A percentile compares a stretch with the other conserved stretches of the same genome.
Evolutionary conservation across 2,797 vertebrate genomes (phyloP).

Genomic region (Rousettus madagascariensis): DNA sequence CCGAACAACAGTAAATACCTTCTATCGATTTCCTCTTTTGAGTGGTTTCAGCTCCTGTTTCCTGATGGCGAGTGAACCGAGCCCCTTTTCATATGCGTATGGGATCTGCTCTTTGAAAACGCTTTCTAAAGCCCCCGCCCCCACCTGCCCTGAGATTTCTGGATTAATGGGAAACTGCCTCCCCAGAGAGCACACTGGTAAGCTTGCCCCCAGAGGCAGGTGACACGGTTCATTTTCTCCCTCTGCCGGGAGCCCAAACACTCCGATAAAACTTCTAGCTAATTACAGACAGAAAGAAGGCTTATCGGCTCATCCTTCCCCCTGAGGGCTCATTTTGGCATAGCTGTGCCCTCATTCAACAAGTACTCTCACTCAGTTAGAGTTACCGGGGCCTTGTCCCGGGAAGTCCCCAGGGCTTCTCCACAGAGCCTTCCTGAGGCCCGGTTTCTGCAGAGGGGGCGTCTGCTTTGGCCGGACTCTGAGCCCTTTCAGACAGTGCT

Average conservation of each 20-base stretch:
- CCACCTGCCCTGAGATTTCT: background rate
- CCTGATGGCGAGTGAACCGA: background rate
- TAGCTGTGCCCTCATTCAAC: background rate
- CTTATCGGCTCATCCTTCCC: accelerated
- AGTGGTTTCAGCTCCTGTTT: background rate
- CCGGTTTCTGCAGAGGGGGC: background rate
- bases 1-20: accelerated
- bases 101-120: background rate
- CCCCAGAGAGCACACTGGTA: background rate
- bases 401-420: background rate
- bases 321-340: background rate
- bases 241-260: background rate
- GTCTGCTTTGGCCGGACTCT: background rate
- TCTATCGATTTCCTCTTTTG: accelerated
- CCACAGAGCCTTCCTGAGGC: background rate
- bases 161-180: background rate
- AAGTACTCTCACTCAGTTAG: background rate
- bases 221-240: background rate
- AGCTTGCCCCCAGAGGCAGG: background rate
- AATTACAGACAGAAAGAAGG: background rate
- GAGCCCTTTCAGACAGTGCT: background rate
- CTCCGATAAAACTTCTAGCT: background rate
- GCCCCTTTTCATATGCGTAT: background rate
- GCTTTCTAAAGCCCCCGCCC: background rate
- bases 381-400: background rate